A percentile compares a stretch with the other conserved stretches of the same genome.
These are phyloP conservation scores for Tiliqua scincoides DNA, from an alignment of 2,113 vertebrate genomes.

Conservation along the genomic window DNA sequence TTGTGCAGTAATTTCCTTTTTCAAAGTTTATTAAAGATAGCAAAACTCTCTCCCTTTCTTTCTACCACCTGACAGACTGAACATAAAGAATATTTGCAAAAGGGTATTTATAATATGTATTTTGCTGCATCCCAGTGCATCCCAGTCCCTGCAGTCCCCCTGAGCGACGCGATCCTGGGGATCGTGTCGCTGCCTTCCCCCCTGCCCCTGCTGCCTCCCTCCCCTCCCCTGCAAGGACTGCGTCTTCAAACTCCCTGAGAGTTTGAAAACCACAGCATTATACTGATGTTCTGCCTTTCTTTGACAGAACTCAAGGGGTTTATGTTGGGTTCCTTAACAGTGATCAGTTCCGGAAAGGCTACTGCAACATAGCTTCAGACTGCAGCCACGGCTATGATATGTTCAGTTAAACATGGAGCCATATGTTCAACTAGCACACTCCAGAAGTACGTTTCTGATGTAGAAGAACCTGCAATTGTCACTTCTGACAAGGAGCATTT, in stretches of 20 bases:
- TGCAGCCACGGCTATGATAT: neutral
- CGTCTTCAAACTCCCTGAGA: too few species aligned
- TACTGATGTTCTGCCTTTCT: too few species aligned
- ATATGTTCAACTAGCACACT: neutral
- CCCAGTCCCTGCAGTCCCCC: too few species aligned
- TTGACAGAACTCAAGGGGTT: neutral
- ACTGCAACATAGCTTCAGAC: neutral
- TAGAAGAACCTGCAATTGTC: neutral
- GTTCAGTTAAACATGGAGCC: neutral
- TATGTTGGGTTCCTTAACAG: too few species aligned
- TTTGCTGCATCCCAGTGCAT: too few species aligned
- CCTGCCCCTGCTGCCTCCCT: too few species aligned
- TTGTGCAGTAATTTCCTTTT: conserved; percentile 41
- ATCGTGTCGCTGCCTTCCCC: too few species aligned
- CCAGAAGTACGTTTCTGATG: neutral
- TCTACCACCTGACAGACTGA: neutral
- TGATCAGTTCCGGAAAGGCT: neutral
- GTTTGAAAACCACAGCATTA: too few species aligned
- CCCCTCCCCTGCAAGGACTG: too few species aligned
- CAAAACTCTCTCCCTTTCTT: neutral
- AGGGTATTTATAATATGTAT: neutral
- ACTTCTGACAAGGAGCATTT: neutral
- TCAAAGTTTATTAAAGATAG: neutral
- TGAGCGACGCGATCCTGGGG: too few species aligned
- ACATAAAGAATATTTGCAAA: neutral